phyloP scores from a whole-genome alignment of 2,113 vertebrate species.

The Labrus mixtus region DNA sequence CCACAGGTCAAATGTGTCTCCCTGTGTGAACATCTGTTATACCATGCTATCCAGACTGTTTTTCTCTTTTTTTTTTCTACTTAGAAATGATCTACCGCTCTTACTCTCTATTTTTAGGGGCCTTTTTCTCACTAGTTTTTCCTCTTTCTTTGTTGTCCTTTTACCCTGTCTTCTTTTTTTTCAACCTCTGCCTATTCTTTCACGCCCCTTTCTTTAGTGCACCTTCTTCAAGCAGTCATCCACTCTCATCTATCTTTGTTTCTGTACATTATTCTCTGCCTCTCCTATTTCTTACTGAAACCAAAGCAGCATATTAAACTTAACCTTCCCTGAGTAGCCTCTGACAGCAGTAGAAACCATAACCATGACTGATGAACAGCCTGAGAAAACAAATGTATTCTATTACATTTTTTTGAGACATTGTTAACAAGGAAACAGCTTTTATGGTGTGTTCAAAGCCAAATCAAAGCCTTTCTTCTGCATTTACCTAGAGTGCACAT shows the following conservation, averaged over 20 bases:
- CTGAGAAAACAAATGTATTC: not conserved
- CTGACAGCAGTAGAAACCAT: not conserved
- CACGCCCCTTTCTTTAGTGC: not conserved
- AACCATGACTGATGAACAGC: not conserved
- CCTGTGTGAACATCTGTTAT: slow-evolving; percentile 55
- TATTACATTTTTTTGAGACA: not conserved
- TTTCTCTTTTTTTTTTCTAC: not conserved
- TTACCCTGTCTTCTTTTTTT: slow-evolving; percentile 15
- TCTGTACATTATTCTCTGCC: not conserved
- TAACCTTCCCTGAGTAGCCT: not conserved
- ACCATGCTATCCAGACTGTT: not conserved
- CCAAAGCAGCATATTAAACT: not conserved
- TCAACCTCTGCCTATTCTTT: not conserved
- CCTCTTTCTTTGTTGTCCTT: slow-evolving; percentile 3
- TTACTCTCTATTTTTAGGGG: not conserved
- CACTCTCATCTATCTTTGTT: not conserved
- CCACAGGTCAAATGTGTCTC: slow-evolving; percentile 47
- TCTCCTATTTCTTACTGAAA: not conserved
- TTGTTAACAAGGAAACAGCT: not conserved
- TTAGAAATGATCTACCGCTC: slow-evolving; percentile 1
- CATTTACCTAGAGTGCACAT: not conserved
- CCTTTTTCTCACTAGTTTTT: not conserved
- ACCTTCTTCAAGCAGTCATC: not conserved
- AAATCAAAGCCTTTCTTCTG: not conserved
- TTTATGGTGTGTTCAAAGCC: not conserved